Percentiles rank a stretch among this genome's conserved stretches.
Evolutionary conservation across 2,113 vertebrate genomes (phyloP).

Genomic region (Upupa epops): DNA sequence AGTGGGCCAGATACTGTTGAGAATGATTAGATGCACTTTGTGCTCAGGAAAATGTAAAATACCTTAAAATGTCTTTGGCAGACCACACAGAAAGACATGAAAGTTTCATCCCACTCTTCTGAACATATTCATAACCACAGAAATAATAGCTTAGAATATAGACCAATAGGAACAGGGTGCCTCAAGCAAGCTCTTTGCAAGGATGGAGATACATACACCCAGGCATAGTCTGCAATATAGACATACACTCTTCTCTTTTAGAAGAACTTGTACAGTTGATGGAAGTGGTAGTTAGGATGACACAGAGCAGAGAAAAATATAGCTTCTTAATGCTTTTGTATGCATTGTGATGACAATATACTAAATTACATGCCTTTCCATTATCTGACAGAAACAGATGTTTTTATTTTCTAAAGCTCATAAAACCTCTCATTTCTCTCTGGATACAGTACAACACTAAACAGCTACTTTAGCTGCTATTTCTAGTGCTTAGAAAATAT

Average conservation of each 20-base stretch:
- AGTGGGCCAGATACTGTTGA: not conserved
- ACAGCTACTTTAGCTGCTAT: not conserved
- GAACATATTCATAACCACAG: not conserved
- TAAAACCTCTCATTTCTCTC: not conserved
- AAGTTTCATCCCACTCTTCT: not conserved
- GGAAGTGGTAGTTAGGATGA: not conserved
- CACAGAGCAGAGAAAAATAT: not conserved
- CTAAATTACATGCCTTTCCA: not conserved
- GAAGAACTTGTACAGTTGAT: not conserved
- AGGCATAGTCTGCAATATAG: not conserved
- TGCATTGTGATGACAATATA: not conserved
- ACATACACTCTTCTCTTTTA: not conserved
- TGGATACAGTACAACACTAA: conserved; percentile 5
- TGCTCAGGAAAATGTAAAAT: not conserved
- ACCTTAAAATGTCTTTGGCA: not conserved
- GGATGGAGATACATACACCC: not conserved
- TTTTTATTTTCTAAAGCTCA: not conserved
- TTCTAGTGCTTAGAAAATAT: not conserved
- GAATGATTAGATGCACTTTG: not conserved
- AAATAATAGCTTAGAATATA: not conserved
- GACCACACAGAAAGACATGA: not conserved
- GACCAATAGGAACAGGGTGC: not conserved
- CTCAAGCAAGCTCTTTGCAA: rapidly evolving
- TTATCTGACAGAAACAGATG: conserved; percentile 19
- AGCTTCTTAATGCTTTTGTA: not conserved